Base-by-base conservation (phyloP, 2,888 invertebrate species). In the Epinotia bilunana region DNA sequence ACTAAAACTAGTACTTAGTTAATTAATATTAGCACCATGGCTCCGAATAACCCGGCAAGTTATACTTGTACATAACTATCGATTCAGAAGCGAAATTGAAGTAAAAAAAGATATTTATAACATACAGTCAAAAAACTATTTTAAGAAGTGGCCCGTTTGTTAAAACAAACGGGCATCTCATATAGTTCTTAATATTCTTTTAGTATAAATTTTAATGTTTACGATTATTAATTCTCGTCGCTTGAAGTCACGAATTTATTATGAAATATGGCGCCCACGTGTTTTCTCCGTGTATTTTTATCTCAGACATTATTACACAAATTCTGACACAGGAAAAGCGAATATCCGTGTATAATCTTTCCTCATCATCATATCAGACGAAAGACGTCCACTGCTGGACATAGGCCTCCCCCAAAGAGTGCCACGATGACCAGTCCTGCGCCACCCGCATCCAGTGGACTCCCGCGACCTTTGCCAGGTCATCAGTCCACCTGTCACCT, bases 161-260 rank as follows among this genome's bases (percentile, higher is more conserved):
- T n/a, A n/a, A n/a, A n/a, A n/a, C n/a, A n/a, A n/a, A n/a, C n/a
- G n/a, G n/a, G n/a, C n/a, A n/a, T n/a, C n/a, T n/a, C n/a, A n/a
- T 20, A 20, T 20, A 1, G 20, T 20, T 20, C 20, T 20, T 20
- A 20, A 20, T 20, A 20, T 20, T 20, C 20, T 58, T 20, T 33
- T 39, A 16, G 55, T 64, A 58, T 71, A 57, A 72, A 72, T 63
- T n/a, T n/a, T 18, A 72, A 76, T 62, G 60, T 61, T 55, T 49
- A 55, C 18, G 23, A 43, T 72, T 53, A 65, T 75, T 75, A 71
- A 64, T 65, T 58, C 58, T 23, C 4, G 13, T 64, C 53, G 61
- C 4, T 55, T 61, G 72, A 43, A 61, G 60, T 61, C 72, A 75
- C 49, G 65, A 74, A 23, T 53, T 49, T 65, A 65, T 75, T 72